Conservation (phyloP, 2,113 vertebrate genomes). For the Sturnira hondurensis region DNA sequence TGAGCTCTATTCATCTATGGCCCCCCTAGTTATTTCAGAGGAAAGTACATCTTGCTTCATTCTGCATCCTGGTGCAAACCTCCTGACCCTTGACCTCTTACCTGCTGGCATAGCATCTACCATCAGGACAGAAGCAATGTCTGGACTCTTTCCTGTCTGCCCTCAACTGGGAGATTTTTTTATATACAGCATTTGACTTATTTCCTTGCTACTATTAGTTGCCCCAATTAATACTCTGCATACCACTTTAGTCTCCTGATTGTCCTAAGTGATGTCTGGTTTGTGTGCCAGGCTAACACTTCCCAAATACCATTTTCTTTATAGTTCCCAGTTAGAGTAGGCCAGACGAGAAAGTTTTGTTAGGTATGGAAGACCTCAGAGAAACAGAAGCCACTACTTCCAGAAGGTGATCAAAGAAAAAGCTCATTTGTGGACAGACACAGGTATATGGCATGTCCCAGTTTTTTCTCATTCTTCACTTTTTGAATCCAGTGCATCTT, state of each 20-base stretch:
- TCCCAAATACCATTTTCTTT: neutral
- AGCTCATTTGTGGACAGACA: neutral
- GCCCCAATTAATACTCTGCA: neutral
- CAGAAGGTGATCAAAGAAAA: neutral
- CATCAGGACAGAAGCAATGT: neutral
- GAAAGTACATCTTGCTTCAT: neutral
- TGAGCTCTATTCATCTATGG: neutral
- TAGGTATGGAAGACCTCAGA: neutral
- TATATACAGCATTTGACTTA: neutral
- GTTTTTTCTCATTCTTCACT: neutral
- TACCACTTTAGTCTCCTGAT: neutral
- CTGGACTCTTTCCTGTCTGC: neutral
- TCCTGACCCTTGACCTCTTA: neutral
- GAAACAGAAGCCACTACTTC: neutral
- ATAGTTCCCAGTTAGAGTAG: neutral
- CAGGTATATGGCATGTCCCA: rapidly evolving
- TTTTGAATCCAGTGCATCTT: neutral
- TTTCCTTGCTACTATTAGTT: neutral
- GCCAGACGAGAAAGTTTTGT: neutral
- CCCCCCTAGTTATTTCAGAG: neutral
- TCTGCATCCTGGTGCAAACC: neutral
- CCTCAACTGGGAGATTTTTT: neutral
- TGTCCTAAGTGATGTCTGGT: neutral
- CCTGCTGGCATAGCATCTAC: neutral
- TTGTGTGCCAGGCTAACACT: neutral